A percentile compares a stretch with the other conserved stretches of the same genome.
Evolutionary conservation across 2,888 invertebrate species (phyloP).

Genomic region (Cerceris ruficornis): DNA sequence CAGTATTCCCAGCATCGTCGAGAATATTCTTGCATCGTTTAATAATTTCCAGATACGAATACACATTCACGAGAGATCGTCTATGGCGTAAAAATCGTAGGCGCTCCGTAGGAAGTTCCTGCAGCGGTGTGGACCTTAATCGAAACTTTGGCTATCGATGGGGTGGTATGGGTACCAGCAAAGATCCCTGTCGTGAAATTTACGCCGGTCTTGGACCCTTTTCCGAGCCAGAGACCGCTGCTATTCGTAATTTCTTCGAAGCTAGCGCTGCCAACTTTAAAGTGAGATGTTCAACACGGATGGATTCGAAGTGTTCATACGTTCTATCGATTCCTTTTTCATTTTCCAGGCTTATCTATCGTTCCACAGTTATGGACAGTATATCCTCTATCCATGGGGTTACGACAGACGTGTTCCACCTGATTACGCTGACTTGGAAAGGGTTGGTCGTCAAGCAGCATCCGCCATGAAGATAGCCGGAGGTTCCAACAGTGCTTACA

Average conservation of each 20-base stretch:
- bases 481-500: conserved; percentile 85
- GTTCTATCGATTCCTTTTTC: neutral
- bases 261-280: conserved; percentile 79
- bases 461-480: conserved; percentile 85
- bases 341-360: conserved; percentile 88
- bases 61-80: conserved; percentile 90
- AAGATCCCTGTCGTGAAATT: conserved; percentile 91
- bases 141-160: conserved; percentile 94
- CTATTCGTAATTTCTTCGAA: conserved; percentile 84
- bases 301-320: neutral
- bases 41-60: conserved; percentile 89
- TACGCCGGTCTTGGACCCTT: conserved; percentile 91
- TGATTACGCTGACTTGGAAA: conserved; percentile 87
- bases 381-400: conserved; percentile 93
- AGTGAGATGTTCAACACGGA: conserved; percentile 58
- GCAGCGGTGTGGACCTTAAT: conserved; percentile 91
- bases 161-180: conserved; percentile 93
- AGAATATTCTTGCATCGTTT: neutral
- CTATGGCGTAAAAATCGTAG: conserved; percentile 92
- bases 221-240: conserved; percentile 93
- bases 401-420: conserved; percentile 88
- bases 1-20: neutral
- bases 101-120: conserved; percentile 84
- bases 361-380: conserved; percentile 94
- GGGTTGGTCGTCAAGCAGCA: conserved; percentile 88